Base-by-base conservation (phyloP, 2,888 invertebrate genomes). In the Blastobasis lacticolella region DNA sequence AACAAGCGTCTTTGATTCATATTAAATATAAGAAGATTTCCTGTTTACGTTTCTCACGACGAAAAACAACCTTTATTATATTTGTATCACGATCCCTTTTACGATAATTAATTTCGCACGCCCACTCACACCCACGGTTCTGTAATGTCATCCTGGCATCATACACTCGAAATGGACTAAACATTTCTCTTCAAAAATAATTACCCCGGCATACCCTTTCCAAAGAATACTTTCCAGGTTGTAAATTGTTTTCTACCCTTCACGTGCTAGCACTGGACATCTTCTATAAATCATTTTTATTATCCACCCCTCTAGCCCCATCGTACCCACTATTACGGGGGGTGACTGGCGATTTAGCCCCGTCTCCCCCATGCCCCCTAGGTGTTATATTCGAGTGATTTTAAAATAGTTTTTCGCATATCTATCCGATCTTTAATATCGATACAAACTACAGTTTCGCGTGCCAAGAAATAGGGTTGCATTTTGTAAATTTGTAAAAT, bases 251-350 rank as follows among this genome's bases (percentile, higher is more conserved):
- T 85, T 78, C 73, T 69, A 78, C 83, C 85, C 83, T 75, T 69
- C 71, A 67, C 75, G 78, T 23, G 71, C 77, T 73, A 78, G 74
- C 75, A 68, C 74, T 80, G 84, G 85, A 81, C 84, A 81, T 81
- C 71, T 73, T 71, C 69, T 69, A 85, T 88, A 86, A 87, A 88
- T 88, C 85, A 86, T 84, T 83, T 85, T 85, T 86, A 82, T 80
- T 78, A 78, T 77, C 68, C 67, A 60, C 61, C 66, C 71, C 69
- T 73, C 65, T 61, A 56, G 55, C 57, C 68, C 46, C n/a, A 23
- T 10, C 64, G 23, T 23, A 23, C 23, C 73, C 57, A 58, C 67
- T 66, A 66, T 66, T 62, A 67, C 10, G 58, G 72, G 75, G 73
- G 74, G 74, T 80, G 79, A 78, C 76, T 72, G 60, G 76, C 77